Percentiles rank a stretch among this genome's conserved stretches.
Evolutionary conservation across 92 coral and sea anemone genomes (phyloP).

Genomic region (Phenganax stokvisi): DNA sequence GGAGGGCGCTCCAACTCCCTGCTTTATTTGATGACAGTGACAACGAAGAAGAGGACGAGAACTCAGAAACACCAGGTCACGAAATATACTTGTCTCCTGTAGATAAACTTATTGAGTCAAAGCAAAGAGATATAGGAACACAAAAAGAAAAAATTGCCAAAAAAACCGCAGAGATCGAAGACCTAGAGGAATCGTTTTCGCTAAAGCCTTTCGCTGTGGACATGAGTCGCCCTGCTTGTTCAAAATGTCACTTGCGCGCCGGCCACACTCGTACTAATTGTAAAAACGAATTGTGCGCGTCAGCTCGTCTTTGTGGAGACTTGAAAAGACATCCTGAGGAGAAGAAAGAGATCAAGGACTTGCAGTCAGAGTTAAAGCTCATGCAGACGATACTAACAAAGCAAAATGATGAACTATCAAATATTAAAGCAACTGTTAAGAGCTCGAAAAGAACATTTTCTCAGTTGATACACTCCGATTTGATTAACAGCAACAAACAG

Average conservation of each 20-base stretch:
- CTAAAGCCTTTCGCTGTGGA: slow-evolving; percentile 38
- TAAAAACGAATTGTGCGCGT: slow-evolving; percentile 29
- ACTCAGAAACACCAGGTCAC: not conserved
- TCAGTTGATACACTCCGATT: slow-evolving; percentile 37
- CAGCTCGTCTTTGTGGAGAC: slow-evolving; percentile 49
- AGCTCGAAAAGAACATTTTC: slow-evolving; percentile 44
- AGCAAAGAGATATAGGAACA: slow-evolving; percentile 40
- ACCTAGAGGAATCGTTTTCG: slow-evolving; percentile 40
- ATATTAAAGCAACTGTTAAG: slow-evolving; percentile 41
- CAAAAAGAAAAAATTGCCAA: slow-evolving; percentile 30
- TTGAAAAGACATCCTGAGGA: slow-evolving; percentile 50
- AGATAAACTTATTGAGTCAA: slow-evolving; percentile 34
- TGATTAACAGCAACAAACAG: slow-evolving; percentile 47
- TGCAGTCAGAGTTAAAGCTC: slow-evolving; percentile 42
- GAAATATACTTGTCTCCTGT: slow-evolving; percentile 33
- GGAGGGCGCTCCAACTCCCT: slow-evolving; percentile 2
- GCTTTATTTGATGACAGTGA: slow-evolving; percentile 1
- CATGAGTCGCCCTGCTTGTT: slow-evolving; percentile 43
- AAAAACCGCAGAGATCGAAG: slow-evolving; percentile 28
- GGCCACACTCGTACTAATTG: slow-evolving; percentile 36
- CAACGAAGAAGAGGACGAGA: not conserved
- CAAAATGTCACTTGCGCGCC: slow-evolving; percentile 39
- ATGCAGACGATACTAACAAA: slow-evolving; percentile 37
- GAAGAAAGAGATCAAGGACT: slow-evolving; percentile 47
- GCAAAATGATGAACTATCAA: slow-evolving; percentile 33